Evolutionary conservation across 2,113 vertebrate genomes (phyloP).

Genomic region (Dasypus novemcinctus): DNA sequence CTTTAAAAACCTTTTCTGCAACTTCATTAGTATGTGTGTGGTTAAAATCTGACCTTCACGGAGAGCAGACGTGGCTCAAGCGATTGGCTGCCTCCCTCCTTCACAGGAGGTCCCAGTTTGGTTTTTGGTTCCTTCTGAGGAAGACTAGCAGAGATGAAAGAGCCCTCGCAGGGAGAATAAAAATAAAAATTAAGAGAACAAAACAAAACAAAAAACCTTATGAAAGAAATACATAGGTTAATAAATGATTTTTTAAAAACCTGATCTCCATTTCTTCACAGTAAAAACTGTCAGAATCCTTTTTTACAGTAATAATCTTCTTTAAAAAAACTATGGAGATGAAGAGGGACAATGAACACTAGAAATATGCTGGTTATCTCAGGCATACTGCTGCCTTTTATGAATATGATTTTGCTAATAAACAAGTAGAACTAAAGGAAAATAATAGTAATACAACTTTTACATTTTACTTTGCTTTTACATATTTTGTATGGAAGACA

Average conservation of each 20-base stretch:
- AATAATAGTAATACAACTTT: constrained; percentile 6
- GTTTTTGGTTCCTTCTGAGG: too few relatives aligned
- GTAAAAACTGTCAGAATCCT: constrained; percentile 41
- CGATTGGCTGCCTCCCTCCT: too few relatives aligned
- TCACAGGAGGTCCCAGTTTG: too few relatives aligned
- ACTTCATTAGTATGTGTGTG: constrained; percentile 9
- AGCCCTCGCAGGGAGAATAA: too few relatives aligned
- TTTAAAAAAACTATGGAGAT: background rate
- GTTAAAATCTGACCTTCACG: constrained; percentile 35
- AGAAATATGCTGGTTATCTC: background rate
- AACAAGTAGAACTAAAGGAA: background rate
- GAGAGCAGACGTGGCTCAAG: too few relatives aligned
- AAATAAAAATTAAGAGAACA: too few relatives aligned
- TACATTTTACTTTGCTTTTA: background rate
- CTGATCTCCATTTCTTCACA: constrained; percentile 18
- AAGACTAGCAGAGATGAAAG: too few relatives aligned
- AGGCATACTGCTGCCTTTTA: background rate
- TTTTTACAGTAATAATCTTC: constrained; percentile 25
- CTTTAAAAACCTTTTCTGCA: constrained; percentile 18
- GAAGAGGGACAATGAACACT: background rate
- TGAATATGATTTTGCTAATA: constrained; percentile 6
- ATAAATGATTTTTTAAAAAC: background rate
- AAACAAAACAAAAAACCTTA: too few relatives aligned
- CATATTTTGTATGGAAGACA: background rate
- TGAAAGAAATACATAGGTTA: too few relatives aligned